phyloP scores from a whole-genome alignment of 2,113 vertebrate genomes.

The Atlantisia rogersi region DNA sequence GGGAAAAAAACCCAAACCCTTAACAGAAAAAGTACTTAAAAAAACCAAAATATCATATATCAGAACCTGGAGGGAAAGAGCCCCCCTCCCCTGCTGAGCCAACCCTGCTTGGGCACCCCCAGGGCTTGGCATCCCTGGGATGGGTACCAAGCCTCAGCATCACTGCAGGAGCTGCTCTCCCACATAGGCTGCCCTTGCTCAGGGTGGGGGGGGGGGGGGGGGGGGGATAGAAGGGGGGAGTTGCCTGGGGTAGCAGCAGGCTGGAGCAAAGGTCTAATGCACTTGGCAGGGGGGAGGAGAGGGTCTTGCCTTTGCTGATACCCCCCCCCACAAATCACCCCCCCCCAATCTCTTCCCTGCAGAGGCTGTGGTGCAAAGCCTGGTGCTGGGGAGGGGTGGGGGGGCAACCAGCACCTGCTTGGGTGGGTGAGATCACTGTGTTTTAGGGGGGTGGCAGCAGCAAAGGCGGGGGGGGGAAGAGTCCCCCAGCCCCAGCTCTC shows the following conservation, averaged over 20 bases:
- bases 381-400: background rate
- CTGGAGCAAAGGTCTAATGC: background rate
- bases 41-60: background rate
- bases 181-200: background rate
- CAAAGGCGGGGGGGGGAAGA: background rate
- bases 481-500: background rate
- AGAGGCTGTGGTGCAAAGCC: background rate
- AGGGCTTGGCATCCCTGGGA: fast-evolving
- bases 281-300: background rate
- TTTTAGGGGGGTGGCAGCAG: background rate
- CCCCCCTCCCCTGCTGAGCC: background rate
- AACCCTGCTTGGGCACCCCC: background rate
- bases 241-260: background rate
- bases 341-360: background rate
- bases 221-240: fast-evolving
- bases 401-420: background rate
- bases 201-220: background rate
- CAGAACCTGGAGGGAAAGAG: conserved; percentile 2
- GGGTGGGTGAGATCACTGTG: background rate
- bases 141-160: background rate
- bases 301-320: background rate
- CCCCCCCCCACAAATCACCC: too few relatives aligned
- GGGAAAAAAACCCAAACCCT: background rate
- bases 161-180: background rate
- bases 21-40: background rate